Base-by-base conservation (phyloP, 2,113 vertebrate genomes). In the Neofelis nebulosa region DNA sequence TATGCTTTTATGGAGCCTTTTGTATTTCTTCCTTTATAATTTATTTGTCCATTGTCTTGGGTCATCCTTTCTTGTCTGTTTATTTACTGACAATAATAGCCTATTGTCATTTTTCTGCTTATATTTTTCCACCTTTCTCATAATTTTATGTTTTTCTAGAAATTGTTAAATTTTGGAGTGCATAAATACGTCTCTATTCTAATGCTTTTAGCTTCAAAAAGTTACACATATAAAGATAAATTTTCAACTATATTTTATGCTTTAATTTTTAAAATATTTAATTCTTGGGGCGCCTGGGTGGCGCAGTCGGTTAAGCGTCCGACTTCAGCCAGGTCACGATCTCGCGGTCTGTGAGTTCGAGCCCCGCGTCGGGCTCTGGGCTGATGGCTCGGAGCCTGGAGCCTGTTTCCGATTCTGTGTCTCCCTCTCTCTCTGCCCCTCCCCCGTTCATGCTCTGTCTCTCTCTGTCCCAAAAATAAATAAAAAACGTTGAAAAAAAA, bases 121-220 rank as follows among this genome's bases (percentile, higher is more conserved):
- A 55, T 66, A 50, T 52, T 94, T 95, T 83, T 82, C 27, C 2
- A 88, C n/a, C 7, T 31, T 96, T 87, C 27, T 38, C 4, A 55
- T 73, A 45, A n/a, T 69, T 80, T 94, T 88, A 9, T 69, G 18
- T 81, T 89, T 95, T 93, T 94, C 66, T 85, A 52, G 29, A 98
- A 93, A 88, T 55, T 88, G 61, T 41, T 68, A 68, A 83, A 63
- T 91, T 69, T 94, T 1, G 68, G 15, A 4, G 3, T 96, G 6
- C 8, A 7, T 63, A 69, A 74, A 63, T 84, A 0, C 84, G 38
- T 82, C 82, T 76, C 73, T 96, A 10, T 71, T 78, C 5, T 91
- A 71, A 15, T 29, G 33, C 15, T 93, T 93, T 82, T 91, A 80
- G 52, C 5, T 96, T 57, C 50, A 57, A 90, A 91, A 94, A 57